Percentiles rank a stretch among this genome's conserved stretches.
phyloP scores from a whole-genome alignment of 2,797 vertebrate species.

The Mycteria americana region DNA sequence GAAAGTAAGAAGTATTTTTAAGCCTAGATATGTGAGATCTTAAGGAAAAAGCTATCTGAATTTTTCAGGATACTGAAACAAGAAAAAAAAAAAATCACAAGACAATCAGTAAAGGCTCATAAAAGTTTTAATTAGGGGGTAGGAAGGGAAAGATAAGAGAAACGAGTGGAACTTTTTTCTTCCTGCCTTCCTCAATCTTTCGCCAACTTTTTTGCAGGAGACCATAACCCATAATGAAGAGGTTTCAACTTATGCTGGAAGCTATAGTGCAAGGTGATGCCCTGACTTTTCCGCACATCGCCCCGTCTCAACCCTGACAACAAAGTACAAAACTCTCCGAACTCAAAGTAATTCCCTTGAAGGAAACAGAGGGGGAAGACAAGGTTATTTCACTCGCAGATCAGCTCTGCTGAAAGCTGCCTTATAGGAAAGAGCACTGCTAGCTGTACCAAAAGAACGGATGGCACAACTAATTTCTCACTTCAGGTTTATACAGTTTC shows the following conservation, averaged over 20 bases:
- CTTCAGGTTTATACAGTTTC: background rate
- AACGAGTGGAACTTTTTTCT: background rate
- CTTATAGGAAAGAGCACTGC: background rate
- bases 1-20: background rate
- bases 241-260: background rate
- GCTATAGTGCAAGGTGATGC: background rate
- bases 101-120: background rate
- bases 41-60: background rate
- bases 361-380: background rate
- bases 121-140: background rate
- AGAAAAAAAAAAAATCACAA: background rate
- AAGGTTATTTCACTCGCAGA: background rate
- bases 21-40: background rate
- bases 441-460: background rate
- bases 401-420: background rate
- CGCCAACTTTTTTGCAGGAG: background rate
- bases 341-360: background rate
- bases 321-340: background rate
- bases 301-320: background rate
- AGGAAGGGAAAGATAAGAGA: background rate
- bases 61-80: background rate
- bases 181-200: background rate
- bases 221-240: background rate
- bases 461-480: background rate
- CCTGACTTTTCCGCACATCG: rapidly evolving